Percentiles rank a stretch among this genome's conserved stretches.
phyloP scores from a whole-genome alignment of 2,113 vertebrate species.

The Procapra przewalskii region DNA sequence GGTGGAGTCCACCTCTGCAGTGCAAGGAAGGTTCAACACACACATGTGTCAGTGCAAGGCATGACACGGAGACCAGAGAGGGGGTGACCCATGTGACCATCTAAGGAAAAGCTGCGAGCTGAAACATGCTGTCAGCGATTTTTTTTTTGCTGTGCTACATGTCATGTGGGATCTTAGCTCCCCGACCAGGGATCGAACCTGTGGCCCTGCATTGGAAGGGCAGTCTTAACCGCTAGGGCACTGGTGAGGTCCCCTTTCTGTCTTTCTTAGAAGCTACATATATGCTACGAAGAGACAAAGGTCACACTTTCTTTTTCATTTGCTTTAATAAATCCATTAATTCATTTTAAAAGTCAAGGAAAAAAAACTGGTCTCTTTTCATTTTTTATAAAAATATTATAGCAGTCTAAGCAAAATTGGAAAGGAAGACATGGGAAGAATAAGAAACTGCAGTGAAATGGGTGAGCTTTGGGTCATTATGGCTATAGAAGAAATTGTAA shows the following conservation, averaged over 20 bases:
- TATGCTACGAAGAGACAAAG: constrained; percentile 68
- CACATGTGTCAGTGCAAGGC: rapidly evolving
- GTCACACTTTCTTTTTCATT: not conserved
- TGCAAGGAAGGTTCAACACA: not conserved
- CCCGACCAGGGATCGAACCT: not conserved
- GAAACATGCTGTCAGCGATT: not conserved
- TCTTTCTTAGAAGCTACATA: constrained; percentile 39
- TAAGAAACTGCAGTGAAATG: constrained; percentile 4
- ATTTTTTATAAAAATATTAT: constrained; percentile 66
- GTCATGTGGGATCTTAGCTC: not conserved
- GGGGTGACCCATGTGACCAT: rapidly evolving
- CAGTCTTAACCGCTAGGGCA: not conserved
- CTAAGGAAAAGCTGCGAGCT: not conserved
- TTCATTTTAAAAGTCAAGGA: constrained; percentile 36
- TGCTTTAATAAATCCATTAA: constrained; percentile 49
- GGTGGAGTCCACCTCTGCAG: not conserved
- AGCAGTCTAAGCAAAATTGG: constrained; percentile 62
- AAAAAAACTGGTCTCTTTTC: not conserved
- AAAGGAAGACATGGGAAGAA: constrained; percentile 11
- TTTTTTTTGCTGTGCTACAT: not conserved
- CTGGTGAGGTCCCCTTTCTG: not conserved
- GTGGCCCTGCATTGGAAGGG: not conserved
- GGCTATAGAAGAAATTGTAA: constrained; percentile 63
- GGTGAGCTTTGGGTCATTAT: constrained; percentile 39
- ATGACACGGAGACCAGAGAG: rapidly evolving